These are phyloP conservation scores for Condylura cristata DNA, from an alignment of 2,113 vertebrate species.

Conservation along the genomic window DNA sequence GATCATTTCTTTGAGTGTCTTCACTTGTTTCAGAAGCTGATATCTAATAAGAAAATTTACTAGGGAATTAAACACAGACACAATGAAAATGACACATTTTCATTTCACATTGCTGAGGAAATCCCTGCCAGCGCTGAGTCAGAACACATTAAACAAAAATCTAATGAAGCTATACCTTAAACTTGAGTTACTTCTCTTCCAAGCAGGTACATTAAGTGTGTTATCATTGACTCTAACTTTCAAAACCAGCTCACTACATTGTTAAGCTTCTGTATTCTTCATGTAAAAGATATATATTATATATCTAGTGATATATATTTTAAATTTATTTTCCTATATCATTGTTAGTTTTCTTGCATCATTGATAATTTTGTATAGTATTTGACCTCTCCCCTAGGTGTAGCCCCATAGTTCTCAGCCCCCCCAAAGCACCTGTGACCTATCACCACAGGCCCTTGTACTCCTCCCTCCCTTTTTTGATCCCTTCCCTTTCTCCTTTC, in stretches of 20 bases:
- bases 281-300: background rate
- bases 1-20: constrained; percentile 2
- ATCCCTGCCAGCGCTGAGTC: background rate
- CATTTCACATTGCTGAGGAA: constrained; percentile 21
- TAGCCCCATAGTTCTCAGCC: too few relatives aligned
- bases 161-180: background rate
- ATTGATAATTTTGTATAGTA: too few relatives aligned
- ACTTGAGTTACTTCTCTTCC: background rate
- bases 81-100: constrained; percentile 5
- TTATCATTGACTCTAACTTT: background rate
- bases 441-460: background rate
- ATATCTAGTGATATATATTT: too few relatives aligned
- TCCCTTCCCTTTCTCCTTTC: too few relatives aligned
- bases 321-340: too few relatives aligned
- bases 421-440: too few relatives aligned
- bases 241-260: constrained; percentile 35
- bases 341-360: too few relatives aligned
- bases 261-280: background rate
- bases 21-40: constrained; percentile 22
- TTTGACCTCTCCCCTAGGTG: too few relatives aligned
- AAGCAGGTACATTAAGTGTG: background rate
- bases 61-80: constrained; percentile 4
- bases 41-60: background rate
- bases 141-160: constrained; percentile 44
- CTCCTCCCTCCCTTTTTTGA: background rate